These are phyloP conservation scores for Nephila pilipes DNA, from an alignment of 1,140 invertebrate genomes.

Conservation along the genomic window DNA sequence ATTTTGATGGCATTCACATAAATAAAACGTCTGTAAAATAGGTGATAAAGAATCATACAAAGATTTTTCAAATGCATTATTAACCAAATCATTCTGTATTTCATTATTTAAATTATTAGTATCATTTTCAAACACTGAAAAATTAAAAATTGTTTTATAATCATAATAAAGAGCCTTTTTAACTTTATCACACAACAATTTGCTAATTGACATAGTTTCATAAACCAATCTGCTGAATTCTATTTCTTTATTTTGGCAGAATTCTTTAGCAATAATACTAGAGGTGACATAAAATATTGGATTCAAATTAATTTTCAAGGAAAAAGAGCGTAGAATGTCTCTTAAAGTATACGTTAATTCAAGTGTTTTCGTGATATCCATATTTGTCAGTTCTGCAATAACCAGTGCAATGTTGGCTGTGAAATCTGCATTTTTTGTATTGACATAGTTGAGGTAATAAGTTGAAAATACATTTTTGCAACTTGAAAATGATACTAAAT, in stretches of 20 bases:
- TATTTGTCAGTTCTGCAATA: constrained; percentile 3
- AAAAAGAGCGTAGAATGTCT: not conserved
- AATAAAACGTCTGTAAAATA: not conserved
- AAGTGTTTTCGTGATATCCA: not conserved
- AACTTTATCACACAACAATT: constrained; percentile 37
- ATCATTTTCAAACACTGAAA: not conserved
- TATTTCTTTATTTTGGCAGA: not conserved
- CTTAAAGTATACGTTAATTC: not conserved
- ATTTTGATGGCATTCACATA: not conserved
- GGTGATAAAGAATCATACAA: constrained; percentile 2
- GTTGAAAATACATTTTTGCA: constrained; percentile 49
- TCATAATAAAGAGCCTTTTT: not conserved
- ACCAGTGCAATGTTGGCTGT: not conserved
- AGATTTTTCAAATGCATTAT: not conserved
- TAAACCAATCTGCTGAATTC: constrained; percentile 2
- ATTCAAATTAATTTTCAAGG: constrained; percentile 13
- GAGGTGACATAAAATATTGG: not conserved
- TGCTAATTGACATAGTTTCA: not conserved
- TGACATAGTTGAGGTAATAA: not conserved
- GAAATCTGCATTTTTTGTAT: not conserved
- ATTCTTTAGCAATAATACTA: constrained; percentile 16
- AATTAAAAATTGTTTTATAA: not conserved
- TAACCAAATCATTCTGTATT: not conserved
- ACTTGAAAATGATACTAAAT: constrained; percentile 52
- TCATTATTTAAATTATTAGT: not conserved